These are phyloP conservation scores for Dromaius novaehollandiae DNA, from an alignment of 2,113 vertebrate species.

Conservation along the genomic window DNA sequence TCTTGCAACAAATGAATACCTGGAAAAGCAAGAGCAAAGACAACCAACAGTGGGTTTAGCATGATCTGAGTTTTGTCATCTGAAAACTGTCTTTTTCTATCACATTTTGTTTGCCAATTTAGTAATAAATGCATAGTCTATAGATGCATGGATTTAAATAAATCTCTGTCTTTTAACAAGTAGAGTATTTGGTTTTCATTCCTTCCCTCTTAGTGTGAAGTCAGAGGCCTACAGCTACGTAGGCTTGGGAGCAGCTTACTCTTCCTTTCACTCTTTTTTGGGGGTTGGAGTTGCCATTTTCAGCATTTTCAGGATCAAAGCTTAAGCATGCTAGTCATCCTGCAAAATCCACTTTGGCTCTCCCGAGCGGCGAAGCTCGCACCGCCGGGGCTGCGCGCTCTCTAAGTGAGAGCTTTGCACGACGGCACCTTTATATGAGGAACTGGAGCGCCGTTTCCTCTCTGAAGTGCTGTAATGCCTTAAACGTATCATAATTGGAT, in stretches of 20 bases:
- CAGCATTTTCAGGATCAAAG: not conserved
- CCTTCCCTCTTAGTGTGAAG: not conserved
- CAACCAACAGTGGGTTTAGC: not conserved
- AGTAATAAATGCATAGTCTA: not conserved
- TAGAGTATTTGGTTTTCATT: not conserved
- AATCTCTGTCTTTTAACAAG: not conserved
- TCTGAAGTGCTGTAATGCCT: not conserved
- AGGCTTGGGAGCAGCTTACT: not conserved
- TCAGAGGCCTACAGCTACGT: not conserved
- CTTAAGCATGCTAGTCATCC: not conserved
- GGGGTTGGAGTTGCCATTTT: not conserved
- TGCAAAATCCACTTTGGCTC: slow-evolving; percentile 2
- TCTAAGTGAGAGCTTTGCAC: not conserved
- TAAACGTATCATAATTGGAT: not conserved
- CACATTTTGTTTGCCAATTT: not conserved
- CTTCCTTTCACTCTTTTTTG: not conserved
- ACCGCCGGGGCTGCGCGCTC: accelerated
- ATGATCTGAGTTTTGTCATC: not conserved
- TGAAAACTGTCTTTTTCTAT: not conserved
- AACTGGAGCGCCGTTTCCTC: not conserved
- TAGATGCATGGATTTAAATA: not conserved
- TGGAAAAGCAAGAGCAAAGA: not conserved
- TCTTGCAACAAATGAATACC: not conserved
- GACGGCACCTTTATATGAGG: not conserved
- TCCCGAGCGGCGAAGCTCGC: not conserved